A percentile compares a stretch with the other conserved stretches of the same genome.
Conservation (phyloP, 2,797 vertebrate species). For the Danio tinwini region DNA sequence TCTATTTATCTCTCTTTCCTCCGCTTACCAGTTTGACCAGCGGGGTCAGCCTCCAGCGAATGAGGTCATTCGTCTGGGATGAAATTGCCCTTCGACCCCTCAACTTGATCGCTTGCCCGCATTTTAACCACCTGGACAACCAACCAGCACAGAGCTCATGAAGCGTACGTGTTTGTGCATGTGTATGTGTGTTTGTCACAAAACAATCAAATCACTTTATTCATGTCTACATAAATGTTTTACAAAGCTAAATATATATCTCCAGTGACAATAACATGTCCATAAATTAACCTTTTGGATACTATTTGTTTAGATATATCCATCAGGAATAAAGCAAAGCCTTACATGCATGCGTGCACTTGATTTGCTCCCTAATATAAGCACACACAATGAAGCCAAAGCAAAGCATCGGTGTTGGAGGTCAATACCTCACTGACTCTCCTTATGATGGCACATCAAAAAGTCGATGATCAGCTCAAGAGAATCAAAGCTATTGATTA, state of each 20-base stretch:
- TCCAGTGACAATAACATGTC: not conserved
- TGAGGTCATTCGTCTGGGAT: constrained; percentile 79
- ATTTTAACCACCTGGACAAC: constrained; percentile 76
- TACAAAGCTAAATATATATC: not conserved
- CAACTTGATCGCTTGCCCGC: constrained; percentile 65
- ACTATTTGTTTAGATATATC: not conserved
- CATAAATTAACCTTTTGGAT: not conserved
- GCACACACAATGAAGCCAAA: constrained; percentile 46
- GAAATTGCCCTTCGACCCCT: constrained; percentile 75
- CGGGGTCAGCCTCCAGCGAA: constrained; percentile 70
- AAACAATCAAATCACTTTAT: constrained; percentile 39
- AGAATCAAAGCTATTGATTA: constrained; percentile 61
- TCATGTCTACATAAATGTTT: constrained; percentile 10
- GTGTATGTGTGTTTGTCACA: constrained; percentile 44
- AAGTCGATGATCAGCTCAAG: constrained; percentile 67
- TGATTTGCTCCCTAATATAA: constrained; percentile 1
- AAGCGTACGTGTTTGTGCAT: constrained; percentile 44
- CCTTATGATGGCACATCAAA: constrained; percentile 65
- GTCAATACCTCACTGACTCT: constrained; percentile 70
- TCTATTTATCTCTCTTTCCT: constrained; percentile 37
- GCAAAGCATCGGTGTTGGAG: constrained; percentile 70
- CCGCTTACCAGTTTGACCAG: constrained; percentile 57
- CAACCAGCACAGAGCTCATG: constrained; percentile 48
- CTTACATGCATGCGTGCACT: not conserved
- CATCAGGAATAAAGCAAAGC: not conserved